Conservation (phyloP, 2,113 vertebrate species). For the Lophius piscatorius region DNA sequence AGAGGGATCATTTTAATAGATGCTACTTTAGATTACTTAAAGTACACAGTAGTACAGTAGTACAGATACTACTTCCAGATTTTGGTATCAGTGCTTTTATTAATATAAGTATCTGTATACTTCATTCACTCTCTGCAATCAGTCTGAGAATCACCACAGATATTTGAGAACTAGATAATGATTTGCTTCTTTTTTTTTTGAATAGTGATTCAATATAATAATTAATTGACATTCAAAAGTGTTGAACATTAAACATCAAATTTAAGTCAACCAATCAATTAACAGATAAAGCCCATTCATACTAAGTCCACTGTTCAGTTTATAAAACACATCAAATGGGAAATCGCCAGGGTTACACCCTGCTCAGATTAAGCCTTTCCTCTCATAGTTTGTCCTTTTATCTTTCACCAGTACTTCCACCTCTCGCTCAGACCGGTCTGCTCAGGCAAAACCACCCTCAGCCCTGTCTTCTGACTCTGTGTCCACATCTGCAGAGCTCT, state of each 20-base stretch:
- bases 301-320: too few species aligned
- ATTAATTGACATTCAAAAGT: neutral
- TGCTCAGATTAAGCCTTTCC: neutral
- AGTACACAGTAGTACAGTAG: too few species aligned
- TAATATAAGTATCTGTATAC: too few species aligned
- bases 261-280: neutral
- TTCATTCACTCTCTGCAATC: too few species aligned
- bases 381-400: conserved; percentile 31
- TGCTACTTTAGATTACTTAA: too few species aligned
- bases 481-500: conserved; percentile 87
- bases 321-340: neutral
- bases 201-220: too few species aligned
- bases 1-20: too few species aligned
- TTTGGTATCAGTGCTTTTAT: too few species aligned
- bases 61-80: too few species aligned
- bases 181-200: neutral
- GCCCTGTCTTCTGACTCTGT: conserved; percentile 85
- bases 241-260: neutral
- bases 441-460: conserved; percentile 83
- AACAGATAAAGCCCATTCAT: neutral
- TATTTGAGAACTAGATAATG: neutral
- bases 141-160: too few species aligned
- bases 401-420: conserved; percentile 83
- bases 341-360: neutral
- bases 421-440: conserved; percentile 90